Evolutionary conservation across 2,797 vertebrate species (phyloP), one percentile per base, ranked within the genome.

Genomic region (Chelonia mydas): DNA sequence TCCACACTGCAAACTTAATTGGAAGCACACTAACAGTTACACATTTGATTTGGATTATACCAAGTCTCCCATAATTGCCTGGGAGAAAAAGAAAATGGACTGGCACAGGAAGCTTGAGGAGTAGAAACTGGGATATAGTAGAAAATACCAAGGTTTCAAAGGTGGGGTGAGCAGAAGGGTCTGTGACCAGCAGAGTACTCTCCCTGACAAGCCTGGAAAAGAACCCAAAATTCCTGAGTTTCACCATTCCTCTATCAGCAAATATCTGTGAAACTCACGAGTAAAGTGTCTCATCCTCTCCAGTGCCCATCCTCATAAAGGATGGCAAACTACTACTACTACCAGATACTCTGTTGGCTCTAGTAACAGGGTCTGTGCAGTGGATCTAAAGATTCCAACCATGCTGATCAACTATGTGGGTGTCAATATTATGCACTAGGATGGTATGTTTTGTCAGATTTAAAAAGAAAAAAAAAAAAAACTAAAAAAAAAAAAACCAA

Each of bases 1-100:
- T 81, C 99, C 99, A 97, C 99, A 99, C 98, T 99, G 99, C 98
- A 99, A 99, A 98, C 99, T 99, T 97, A 96, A 97, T 97, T 85
- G 97, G 91, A 98, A 97, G 94, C 90, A 94, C 49, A 72, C 37
- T 50, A 59, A 94, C 57, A 97, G 89, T 90, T 87, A 90, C 25
- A 95, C 27, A 95, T 88, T 97, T 91, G 90, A 84, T 76, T 86
- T 78, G 19, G n/a, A 72, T 27, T 86, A 41, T 50, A 92, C 33
- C 59, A 94, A 74, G 57, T 95, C 81, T 93, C 50, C 85, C 82
- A 83, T 68, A 92, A 85, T 91, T 88, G 81, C 94, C 88, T 88
- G 25, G 28, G 84, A 84, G 68, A 23, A 90, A 79, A 19, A 2
- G 83, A 82, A 87, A 88, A 27, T 1, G 3, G 84, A 92, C 88